Base-by-base conservation (phyloP, 2,797 vertebrate genomes). In the Enteromius argenteus region DNA sequence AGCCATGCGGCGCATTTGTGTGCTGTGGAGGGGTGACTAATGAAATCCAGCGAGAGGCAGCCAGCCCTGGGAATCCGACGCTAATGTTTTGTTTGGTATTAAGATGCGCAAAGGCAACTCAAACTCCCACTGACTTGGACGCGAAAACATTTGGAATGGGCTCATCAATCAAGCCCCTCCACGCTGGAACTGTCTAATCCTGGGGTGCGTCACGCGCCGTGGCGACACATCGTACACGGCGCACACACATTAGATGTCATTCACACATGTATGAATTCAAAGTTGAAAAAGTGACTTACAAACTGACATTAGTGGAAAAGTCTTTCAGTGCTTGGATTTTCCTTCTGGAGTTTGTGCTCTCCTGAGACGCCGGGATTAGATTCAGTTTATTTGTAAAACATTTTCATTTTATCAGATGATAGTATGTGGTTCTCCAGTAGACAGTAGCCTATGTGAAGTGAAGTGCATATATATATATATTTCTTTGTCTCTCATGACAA, bases 61-160 rank as follows among this genome's bases (percentile, higher is more conserved):
- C 84, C 86, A 90, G 91, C 92, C 67, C 64, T 89, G 86, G 90
- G 92, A 91, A 87, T 88, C 84, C 5, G 21, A 87, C 89, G 90
- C 91, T 95, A 94, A 94, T 94, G 94, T 94, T 92, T 89, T 92
- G 90, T 91, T 93, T 93, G 91, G 91, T 94, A 95, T 95, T 95
- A 95, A 93, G 91, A 94, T 95, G 92, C 93, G 89, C 84, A 2
- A 86, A 91, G 87, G 91, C 94, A 93, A 91, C 94, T 93, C 85
- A 91, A 93, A 93, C 95, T 94, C 95, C 95, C 94, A 95, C 95
- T 95, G 95, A 93, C 93, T 91, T 93, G 92, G 91, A 93, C 91
- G 87, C 91, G 91, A 93, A 94, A 94, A 95, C 94, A 93, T 95
- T 94, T 93, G 90, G 93, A 92, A 93, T 90, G 85, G 88, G 90